These are phyloP conservation scores for Agapornis canus DNA, from an alignment of 2,797 vertebrate genomes.

Conservation along the genomic window DNA sequence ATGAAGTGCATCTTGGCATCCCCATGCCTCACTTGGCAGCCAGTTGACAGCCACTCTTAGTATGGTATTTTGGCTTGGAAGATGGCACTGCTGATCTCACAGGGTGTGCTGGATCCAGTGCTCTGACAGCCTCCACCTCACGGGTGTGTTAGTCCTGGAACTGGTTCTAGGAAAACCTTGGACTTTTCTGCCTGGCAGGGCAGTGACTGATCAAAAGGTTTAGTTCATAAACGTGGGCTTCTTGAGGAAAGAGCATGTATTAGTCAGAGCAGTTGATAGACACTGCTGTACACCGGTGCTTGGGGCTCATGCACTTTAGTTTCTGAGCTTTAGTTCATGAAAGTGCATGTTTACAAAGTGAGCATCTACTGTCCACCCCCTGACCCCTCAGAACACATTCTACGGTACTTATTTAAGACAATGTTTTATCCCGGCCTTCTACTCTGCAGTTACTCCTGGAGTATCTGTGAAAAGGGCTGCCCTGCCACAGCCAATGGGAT, in stretches of 20 bases:
- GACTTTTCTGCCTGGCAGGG: background rate
- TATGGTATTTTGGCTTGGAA: background rate
- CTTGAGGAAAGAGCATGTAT: background rate
- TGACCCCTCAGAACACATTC: accelerated
- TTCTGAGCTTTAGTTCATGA: background rate
- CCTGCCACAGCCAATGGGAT: background rate
- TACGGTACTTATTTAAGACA: background rate
- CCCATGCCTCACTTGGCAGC: accelerated
- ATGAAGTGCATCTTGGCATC: background rate
- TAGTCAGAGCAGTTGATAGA: background rate
- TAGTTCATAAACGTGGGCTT: background rate
- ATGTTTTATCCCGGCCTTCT: accelerated
- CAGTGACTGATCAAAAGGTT: background rate
- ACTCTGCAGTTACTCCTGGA: background rate
- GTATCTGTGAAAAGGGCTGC: background rate
- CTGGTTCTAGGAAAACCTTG: background rate
- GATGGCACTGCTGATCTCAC: background rate
- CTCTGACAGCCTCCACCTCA: background rate
- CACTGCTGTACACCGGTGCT: background rate
- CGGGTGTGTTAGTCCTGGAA: background rate
- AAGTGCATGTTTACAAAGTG: background rate
- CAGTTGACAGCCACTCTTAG: background rate
- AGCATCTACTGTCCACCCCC: background rate
- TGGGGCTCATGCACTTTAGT: background rate
- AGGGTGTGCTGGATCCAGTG: background rate